Conservation (phyloP, 2,113 vertebrate species). For the Motacilla tschutschensis region DNA sequence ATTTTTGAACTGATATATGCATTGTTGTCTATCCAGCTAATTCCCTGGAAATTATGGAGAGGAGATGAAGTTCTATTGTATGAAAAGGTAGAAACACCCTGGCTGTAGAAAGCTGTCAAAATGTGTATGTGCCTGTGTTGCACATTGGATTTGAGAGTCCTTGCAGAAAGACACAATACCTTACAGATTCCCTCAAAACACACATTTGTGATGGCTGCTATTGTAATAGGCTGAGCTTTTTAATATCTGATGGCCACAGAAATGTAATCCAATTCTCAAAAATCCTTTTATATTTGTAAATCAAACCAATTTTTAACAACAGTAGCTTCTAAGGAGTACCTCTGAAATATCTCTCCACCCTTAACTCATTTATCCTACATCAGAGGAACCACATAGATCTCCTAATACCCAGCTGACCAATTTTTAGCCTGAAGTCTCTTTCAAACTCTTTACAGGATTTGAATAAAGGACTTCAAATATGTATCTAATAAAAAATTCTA, state of each 20-base stretch:
- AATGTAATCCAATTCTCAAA: neutral
- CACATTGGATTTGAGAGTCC: neutral
- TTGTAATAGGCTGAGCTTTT: neutral
- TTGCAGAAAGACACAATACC: neutral
- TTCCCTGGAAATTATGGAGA: neutral
- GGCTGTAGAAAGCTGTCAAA: neutral
- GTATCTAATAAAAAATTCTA: neutral
- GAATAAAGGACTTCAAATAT: conserved; percentile 1
- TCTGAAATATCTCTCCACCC: neutral
- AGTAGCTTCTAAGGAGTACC: neutral
- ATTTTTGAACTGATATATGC: neutral
- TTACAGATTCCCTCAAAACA: neutral
- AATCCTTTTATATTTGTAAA: neutral
- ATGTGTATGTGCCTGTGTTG: neutral
- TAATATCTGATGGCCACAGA: neutral
- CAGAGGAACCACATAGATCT: neutral
- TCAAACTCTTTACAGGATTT: neutral
- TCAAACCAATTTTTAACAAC: neutral
- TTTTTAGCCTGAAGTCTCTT: neutral
- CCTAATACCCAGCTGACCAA: neutral
- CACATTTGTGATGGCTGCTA: neutral
- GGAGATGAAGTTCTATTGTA: neutral
- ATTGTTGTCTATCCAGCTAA: neutral
- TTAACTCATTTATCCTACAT: neutral
- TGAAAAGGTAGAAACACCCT: neutral